phyloP scores from a whole-genome alignment of 2,797 vertebrate species.

The Cossypha niveicapilla region DNA sequence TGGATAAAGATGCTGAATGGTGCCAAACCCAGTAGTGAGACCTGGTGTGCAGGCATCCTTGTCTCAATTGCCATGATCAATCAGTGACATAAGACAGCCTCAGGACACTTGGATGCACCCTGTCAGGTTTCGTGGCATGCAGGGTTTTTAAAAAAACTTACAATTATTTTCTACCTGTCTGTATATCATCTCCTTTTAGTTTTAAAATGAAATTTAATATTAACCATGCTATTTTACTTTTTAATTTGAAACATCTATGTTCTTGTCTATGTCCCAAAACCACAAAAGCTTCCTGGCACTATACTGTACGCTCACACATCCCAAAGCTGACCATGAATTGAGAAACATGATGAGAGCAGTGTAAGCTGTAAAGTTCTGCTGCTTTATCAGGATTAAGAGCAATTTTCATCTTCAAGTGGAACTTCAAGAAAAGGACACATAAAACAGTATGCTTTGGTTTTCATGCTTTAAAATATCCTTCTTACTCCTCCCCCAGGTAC shows the following conservation, averaged over 20 bases:
- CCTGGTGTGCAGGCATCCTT: background rate
- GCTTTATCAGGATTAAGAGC: background rate
- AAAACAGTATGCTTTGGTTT: background rate
- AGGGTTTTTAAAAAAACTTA: background rate
- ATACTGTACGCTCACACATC: background rate
- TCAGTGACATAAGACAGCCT: background rate
- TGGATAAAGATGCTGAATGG: background rate
- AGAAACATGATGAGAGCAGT: background rate
- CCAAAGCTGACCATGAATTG: background rate
- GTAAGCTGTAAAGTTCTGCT: background rate
- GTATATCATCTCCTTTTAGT: background rate
- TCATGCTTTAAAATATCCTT: background rate
- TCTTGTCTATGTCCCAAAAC: background rate
- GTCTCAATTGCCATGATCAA: fast-evolving
- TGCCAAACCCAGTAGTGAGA: background rate
- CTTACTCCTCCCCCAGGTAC: background rate
- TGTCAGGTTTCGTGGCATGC: background rate
- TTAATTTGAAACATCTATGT: background rate
- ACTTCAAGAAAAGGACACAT: background rate
- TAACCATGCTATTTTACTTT: background rate
- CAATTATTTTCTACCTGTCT: background rate
- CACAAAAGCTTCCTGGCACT: background rate
- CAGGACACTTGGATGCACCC: background rate
- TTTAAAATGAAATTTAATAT: background rate
- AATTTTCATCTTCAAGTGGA: slow-evolving; percentile 6